These are phyloP conservation scores for Phthorimaea operculella DNA, from an alignment of 1,140 invertebrate genomes.

Conservation along the genomic window DNA sequence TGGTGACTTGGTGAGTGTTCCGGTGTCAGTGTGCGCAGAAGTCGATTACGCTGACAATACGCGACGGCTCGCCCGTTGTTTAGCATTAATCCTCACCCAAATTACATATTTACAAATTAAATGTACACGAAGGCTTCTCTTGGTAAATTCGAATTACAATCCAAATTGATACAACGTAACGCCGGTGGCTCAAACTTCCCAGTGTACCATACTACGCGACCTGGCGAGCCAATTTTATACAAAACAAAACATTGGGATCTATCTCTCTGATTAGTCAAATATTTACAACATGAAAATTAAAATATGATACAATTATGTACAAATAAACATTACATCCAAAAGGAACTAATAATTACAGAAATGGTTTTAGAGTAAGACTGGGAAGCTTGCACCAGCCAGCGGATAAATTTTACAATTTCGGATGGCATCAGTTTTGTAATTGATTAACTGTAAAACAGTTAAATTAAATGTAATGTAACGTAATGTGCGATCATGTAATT, in stretches of 20 bases:
- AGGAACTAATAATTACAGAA: conserved; percentile 13
- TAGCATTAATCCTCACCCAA: conserved; percentile 56
- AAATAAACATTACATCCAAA: conserved; percentile 29
- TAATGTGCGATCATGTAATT: conserved; percentile 43
- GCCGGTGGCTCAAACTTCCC: conserved; percentile 34
- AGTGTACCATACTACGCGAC: neutral
- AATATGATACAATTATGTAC: conserved; percentile 52
- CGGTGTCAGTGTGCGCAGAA: conserved; percentile 52
- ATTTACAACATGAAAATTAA: conserved; percentile 35
- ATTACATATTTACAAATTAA: conserved; percentile 62
- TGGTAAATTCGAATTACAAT: conserved; percentile 42
- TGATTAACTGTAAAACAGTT: conserved; percentile 19
- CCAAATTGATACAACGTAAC: conserved; percentile 18
- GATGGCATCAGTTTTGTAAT: conserved; percentile 36
- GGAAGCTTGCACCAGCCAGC: conserved; percentile 34
- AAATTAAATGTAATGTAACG: conserved; percentile 25
- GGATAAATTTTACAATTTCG: conserved; percentile 24
- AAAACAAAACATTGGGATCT: neutral
- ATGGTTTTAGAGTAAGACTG: conserved; percentile 5
- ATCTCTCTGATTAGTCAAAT: conserved; percentile 9
- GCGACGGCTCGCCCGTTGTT: conserved; percentile 56
- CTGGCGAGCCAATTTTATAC: neutral
- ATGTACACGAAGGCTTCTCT: conserved; percentile 52
- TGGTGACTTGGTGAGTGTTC: no score
- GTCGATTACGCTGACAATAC: conserved; percentile 51